These are phyloP conservation scores for Saguinus oedipus DNA, from an alignment of 2,797 vertebrate species.

Conservation along the genomic window DNA sequence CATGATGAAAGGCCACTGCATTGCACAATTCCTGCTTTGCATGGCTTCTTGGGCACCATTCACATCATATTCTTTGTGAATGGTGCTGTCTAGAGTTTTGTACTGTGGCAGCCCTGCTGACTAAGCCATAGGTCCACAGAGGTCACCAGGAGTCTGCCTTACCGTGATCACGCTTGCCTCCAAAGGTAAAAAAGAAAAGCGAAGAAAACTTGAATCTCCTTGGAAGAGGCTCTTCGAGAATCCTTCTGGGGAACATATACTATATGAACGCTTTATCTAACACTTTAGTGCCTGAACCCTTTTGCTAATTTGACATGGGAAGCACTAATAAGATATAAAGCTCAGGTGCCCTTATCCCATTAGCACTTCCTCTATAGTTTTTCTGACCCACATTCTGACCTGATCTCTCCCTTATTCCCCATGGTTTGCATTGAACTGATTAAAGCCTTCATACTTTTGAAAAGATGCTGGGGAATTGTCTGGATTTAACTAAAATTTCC, in stretches of 20 bases:
- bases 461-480: conserved; percentile 72
- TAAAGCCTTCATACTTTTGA: conserved; percentile 73
- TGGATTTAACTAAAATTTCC: conserved; percentile 70
- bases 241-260: conserved; percentile 34
- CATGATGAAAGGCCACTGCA: not conserved
- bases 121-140: not conserved
- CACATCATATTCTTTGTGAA: not conserved
- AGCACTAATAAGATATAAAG: conserved; percentile 82
- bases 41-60: not conserved
- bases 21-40: not conserved
- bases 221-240: not conserved
- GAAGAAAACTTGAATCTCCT: conserved; percentile 19
- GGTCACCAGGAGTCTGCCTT: not conserved
- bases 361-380: conserved; percentile 80
- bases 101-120: not conserved
- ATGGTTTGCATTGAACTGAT: conserved; percentile 75
- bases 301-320: conserved; percentile 83
- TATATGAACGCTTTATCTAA: conserved; percentile 59
- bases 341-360: conserved; percentile 76
- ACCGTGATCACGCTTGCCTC: not conserved
- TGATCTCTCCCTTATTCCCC: conserved; percentile 78
- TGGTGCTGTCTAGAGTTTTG: not conserved
- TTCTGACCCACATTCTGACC: conserved; percentile 83
- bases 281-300: conserved; percentile 62
- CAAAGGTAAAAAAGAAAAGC: conserved; percentile 1